These are phyloP conservation scores for Cynodonichthys magdalenae DNA, from an alignment of 2,797 vertebrate genomes.

Conservation along the genomic window DNA sequence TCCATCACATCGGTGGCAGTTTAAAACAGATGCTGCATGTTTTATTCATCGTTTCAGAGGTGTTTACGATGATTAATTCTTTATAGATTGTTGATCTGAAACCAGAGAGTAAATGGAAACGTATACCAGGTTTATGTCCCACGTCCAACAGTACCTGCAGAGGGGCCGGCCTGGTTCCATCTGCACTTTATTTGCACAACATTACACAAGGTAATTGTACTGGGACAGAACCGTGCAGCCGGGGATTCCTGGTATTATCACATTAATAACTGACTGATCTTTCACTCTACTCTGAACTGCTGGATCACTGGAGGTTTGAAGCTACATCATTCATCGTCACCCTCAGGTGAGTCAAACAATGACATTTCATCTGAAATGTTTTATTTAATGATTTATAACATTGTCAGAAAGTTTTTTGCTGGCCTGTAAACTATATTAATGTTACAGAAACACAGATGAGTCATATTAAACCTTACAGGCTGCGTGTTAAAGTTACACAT, in stretches of 20 bases:
- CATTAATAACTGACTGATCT: slow-evolving; percentile 9
- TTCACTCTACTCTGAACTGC: slow-evolving; percentile 58
- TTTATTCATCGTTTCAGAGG: too few relatives aligned
- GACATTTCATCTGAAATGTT: slow-evolving; percentile 23
- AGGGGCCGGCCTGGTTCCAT: too few relatives aligned
- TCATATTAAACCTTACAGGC: too few relatives aligned
- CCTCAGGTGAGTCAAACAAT: slow-evolving; percentile 79
- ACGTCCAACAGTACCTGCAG: too few relatives aligned
- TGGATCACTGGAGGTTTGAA: slow-evolving; percentile 82
- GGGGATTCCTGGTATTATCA: not conserved
- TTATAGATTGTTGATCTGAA: slow-evolving; percentile 7
- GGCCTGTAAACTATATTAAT: too few relatives aligned
- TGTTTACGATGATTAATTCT: too few relatives aligned
- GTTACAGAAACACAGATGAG: too few relatives aligned
- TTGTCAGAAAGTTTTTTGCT: not conserved
- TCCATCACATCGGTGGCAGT: too few relatives aligned
- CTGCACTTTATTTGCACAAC: not conserved
- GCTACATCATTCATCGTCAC: slow-evolving; percentile 84
- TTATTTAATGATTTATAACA: slow-evolving; percentile 10
- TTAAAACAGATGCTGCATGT: too few relatives aligned
- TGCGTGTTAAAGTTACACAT: too few relatives aligned
- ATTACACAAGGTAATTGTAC: not conserved
- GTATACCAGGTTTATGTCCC: not conserved
- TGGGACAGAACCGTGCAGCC: not conserved
- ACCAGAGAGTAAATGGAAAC: slow-evolving; percentile 14